Conservation (phyloP, 2,113 vertebrate genomes). For the Laticauda laticaudata region DNA sequence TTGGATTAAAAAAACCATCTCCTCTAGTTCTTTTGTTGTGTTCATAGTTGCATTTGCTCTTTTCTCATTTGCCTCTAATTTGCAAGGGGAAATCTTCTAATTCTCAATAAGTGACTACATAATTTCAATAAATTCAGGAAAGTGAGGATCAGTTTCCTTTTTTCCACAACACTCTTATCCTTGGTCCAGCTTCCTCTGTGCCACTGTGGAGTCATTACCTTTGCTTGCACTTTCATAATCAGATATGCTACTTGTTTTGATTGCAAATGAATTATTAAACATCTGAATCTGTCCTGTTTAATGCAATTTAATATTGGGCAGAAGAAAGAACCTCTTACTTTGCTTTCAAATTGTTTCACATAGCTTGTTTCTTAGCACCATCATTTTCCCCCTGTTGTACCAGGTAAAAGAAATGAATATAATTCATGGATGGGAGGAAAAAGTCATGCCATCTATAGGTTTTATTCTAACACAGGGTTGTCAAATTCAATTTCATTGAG, state of each 20-base stretch:
- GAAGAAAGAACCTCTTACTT: background rate
- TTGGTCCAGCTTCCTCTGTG: background rate
- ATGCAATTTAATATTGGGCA: background rate
- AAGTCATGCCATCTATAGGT: background rate
- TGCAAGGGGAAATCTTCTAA: background rate
- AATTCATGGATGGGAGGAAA: background rate
- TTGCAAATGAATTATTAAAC: background rate
- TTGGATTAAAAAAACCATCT: background rate
- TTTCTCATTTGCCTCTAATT: background rate
- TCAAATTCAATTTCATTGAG: too few relatives aligned
- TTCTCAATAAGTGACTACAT: background rate
- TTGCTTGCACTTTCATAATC: too few relatives aligned
- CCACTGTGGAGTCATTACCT: background rate
- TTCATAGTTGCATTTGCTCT: background rate
- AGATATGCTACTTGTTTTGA: background rate
- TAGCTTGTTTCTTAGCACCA: background rate
- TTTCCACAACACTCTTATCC: background rate
- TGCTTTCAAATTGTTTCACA: too few relatives aligned
- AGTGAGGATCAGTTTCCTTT: background rate
- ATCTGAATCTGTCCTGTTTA: background rate
- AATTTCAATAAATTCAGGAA: background rate
- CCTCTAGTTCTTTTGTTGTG: background rate
- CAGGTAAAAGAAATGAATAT: background rate
- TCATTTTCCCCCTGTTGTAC: background rate
- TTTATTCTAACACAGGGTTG: background rate